These are phyloP conservation scores for Electrona antarctica DNA, from an alignment of 2,113 vertebrate genomes.

Conservation along the genomic window DNA sequence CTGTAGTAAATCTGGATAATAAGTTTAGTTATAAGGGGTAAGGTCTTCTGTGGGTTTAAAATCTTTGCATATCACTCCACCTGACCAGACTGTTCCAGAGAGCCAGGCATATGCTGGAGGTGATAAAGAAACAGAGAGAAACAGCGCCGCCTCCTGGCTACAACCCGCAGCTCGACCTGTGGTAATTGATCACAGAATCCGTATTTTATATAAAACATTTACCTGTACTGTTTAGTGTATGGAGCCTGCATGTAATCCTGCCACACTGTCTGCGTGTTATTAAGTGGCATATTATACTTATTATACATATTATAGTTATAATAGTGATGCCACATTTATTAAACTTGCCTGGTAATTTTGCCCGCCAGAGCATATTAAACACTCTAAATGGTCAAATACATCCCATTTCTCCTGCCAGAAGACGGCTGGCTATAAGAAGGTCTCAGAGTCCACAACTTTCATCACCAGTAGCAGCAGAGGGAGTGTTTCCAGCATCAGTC, in stretches of 20 bases:
- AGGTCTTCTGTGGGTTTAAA: background rate
- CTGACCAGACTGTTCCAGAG: slow-evolving; percentile 83
- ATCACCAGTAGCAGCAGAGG: slow-evolving; percentile 70
- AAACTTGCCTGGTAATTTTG: too few relatives aligned
- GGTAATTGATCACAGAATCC: slow-evolving; percentile 36
- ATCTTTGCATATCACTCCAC: background rate
- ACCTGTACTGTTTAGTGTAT: too few relatives aligned
- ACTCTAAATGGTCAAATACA: background rate
- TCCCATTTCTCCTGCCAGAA: slow-evolving; percentile 62
- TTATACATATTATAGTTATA: too few relatives aligned
- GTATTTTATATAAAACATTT: background rate
- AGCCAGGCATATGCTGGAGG: slow-evolving; percentile 77
- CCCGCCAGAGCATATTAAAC: too few relatives aligned
- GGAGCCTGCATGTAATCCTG: background rate
- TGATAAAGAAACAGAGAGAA: slow-evolving; percentile 62
- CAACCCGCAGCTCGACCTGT: slow-evolving; percentile 36
- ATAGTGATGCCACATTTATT: too few relatives aligned
- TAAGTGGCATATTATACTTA: too few relatives aligned
- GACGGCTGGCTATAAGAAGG: slow-evolving; percentile 80
- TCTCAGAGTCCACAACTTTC: slow-evolving; percentile 85
- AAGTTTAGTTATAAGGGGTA: too few relatives aligned
- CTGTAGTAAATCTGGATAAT: too few relatives aligned
- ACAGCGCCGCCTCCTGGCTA: slow-evolving; percentile 34
- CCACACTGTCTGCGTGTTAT: background rate
- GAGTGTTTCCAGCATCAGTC: slow-evolving; percentile 40